Percentiles rank a stretch among this genome's conserved stretches.
These are phyloP conservation scores for Molossus alvarezi DNA, from an alignment of 2,797 vertebrate species.

Conservation along the genomic window DNA sequence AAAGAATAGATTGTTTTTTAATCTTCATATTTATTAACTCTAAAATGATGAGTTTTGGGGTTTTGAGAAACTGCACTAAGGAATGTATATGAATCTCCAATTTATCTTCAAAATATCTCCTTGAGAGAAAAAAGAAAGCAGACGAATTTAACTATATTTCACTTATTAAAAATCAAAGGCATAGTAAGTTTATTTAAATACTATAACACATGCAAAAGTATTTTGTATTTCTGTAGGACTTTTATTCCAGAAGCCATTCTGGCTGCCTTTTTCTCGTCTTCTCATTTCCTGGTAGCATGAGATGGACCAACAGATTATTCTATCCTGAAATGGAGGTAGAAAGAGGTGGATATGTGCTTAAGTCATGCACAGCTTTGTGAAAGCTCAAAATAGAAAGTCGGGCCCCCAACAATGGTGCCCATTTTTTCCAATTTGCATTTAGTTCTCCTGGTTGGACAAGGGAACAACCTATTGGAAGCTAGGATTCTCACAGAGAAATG, in stretches of 20 bases:
- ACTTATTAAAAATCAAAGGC: neutral
- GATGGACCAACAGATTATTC: neutral
- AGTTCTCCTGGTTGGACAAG: neutral
- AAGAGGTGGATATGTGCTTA: neutral
- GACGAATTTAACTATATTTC: neutral
- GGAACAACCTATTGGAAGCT: neutral
- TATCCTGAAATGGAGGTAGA: neutral
- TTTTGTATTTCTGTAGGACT: neutral
- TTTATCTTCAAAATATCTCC: conserved; percentile 28
- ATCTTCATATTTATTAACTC: neutral
- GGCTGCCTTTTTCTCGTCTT: neutral
- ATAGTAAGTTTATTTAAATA: neutral
- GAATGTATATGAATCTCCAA: conserved; percentile 12
- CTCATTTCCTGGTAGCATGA: neutral
- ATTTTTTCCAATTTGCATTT: neutral
- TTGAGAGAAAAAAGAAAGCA: neutral
- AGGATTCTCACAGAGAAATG: neutral
- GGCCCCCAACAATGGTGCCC: neutral
- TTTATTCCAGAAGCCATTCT: neutral
- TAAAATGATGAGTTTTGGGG: neutral
- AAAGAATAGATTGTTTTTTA: neutral
- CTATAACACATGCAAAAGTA: neutral
- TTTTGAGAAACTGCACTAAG: conserved; percentile 33
- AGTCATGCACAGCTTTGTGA: neutral
- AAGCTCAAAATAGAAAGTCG: neutral